Base-by-base conservation (phyloP, 2,797 vertebrate species). In the Picus viridis region DNA sequence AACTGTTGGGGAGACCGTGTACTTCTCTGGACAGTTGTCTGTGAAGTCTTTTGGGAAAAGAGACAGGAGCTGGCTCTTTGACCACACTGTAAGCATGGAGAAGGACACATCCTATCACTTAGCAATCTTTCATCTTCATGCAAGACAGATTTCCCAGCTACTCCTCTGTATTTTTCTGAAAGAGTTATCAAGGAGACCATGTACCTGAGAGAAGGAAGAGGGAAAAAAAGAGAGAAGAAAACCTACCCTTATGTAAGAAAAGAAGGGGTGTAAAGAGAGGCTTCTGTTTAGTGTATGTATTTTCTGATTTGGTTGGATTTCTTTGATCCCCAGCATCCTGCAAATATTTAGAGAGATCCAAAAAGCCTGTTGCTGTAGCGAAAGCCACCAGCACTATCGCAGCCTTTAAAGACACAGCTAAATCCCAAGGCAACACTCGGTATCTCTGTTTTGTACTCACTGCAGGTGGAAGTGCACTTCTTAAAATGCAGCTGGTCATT, bases 21-120 rank as follows among this genome's bases (percentile, higher is more conserved):
- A 2, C 92, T 88, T 53, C 39, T 72, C 77, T 58, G 88, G 78
- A 65, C 78, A 65, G 51, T 73, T 61, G 54, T 86, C 71, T 92
- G 68, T 12, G 6, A 76, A 45, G 74, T 74, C 95, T 69, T 68
- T 22, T 64, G 92, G 77, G 81, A 91, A 27, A 54, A 51, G 13
- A 4, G 5, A 2, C 29, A 27, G 30, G 68, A 71, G 65, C 59
- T 93, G 86, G 43, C 71, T 74, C 71, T 90, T 45, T 74, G 88
- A 73, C 74, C 72, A 87, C n/a, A 10, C 18, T 27, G 18, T 51
- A 39, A 41, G 29, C n/a, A 61, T 22, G 2, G 9, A 72, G 74
- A 79, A 92, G 91, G 88, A 74, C 69, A 69, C 30, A 62, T 73
- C 83, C 58, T 70, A 64, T 70, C 80, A 74, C 69, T 93, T 69